A percentile compares a stretch with the other conserved stretches of the same genome.
Conservation (phyloP, 2,797 vertebrate species). For the Hippocampus kuda region DNA sequence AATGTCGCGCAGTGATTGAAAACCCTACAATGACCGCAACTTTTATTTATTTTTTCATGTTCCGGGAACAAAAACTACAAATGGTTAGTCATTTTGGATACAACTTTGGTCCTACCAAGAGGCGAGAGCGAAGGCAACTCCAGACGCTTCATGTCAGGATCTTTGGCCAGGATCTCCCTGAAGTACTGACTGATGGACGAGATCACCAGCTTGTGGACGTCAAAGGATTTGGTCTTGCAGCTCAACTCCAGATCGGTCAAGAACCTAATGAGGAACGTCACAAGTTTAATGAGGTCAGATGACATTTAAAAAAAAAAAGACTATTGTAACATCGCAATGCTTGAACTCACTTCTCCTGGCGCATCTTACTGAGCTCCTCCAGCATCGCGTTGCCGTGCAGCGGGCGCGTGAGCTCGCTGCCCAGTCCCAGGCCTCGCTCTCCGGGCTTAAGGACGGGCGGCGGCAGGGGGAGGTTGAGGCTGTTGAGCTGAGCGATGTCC, state of each 20-base stretch:
- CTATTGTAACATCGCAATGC: not conserved
- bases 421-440: slow-evolving; percentile 67
- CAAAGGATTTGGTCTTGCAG: slow-evolving; percentile 77
- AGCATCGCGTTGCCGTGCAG: slow-evolving; percentile 67
- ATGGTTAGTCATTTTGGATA: not conserved
- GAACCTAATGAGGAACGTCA: slow-evolving; percentile 47
- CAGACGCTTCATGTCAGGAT: slow-evolving; percentile 68
- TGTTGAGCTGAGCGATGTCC: slow-evolving; percentile 70
- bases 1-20: too few species aligned
- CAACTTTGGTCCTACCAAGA: slow-evolving; percentile 47
- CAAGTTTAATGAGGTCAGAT: too few species aligned
- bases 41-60: not conserved
- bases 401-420: slow-evolving; percentile 66
- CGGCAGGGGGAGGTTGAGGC: slow-evolving; percentile 67
- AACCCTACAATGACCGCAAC: too few species aligned
- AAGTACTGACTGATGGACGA: slow-evolving; percentile 77
- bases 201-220: slow-evolving; percentile 76
- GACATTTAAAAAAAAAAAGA: too few species aligned
- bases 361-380: slow-evolving; percentile 76
- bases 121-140: slow-evolving; percentile 71
- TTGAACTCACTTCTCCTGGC: slow-evolving; percentile 61
- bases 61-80: not conserved
- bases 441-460: slow-evolving; percentile 67
- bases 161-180: slow-evolving; percentile 71
- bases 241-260: slow-evolving; percentile 75